Evolutionary conservation across 2,888 invertebrate species (phyloP).

Genomic region (Ormia ochracea): DNA sequence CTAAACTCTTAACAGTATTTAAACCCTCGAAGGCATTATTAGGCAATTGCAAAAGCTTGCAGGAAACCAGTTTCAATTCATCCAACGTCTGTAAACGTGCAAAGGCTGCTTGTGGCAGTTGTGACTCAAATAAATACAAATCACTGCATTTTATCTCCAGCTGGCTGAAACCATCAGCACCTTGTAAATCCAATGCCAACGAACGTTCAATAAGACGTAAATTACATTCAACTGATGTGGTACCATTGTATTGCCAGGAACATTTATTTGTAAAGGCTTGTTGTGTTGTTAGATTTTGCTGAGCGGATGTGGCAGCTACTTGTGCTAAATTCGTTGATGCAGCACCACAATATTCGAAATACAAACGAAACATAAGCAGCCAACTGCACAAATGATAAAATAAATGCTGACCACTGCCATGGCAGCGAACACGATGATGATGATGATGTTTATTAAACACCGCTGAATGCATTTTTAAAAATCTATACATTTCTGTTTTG

Average conservation of each 20-base stretch:
- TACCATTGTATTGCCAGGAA: slow-evolving; percentile 77
- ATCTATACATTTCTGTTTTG: neutral
- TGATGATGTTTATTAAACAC: slow-evolving; percentile 34
- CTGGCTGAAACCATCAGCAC: slow-evolving; percentile 84
- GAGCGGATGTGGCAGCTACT: slow-evolving; percentile 56
- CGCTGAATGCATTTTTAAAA: slow-evolving; percentile 36
- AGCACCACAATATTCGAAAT: slow-evolving; percentile 60
- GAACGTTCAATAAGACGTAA: slow-evolving; percentile 84
- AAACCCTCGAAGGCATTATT: slow-evolving; percentile 89
- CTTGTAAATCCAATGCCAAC: slow-evolving; percentile 78
- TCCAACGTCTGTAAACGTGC: slow-evolving; percentile 83
- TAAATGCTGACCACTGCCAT: neutral
- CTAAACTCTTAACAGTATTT: slow-evolving; percentile 82
- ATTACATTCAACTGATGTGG: slow-evolving; percentile 81
- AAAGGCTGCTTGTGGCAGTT: slow-evolving; percentile 85
- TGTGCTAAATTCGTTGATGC: slow-evolving; percentile 52
- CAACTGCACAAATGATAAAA: slow-evolving; percentile 23
- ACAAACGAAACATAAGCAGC: slow-evolving; percentile 21
- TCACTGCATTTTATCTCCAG: slow-evolving; percentile 88
- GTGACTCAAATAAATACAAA: slow-evolving; percentile 88
- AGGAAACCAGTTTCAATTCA: slow-evolving; percentile 85
- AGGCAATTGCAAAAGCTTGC: slow-evolving; percentile 85
- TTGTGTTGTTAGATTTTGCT: slow-evolving; percentile 63
- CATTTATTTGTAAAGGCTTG: slow-evolving; percentile 74
- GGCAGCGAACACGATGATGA: neutral